phyloP scores from a whole-genome alignment of 23 tunicate species.

The Halocynthia aurantium region DNA sequence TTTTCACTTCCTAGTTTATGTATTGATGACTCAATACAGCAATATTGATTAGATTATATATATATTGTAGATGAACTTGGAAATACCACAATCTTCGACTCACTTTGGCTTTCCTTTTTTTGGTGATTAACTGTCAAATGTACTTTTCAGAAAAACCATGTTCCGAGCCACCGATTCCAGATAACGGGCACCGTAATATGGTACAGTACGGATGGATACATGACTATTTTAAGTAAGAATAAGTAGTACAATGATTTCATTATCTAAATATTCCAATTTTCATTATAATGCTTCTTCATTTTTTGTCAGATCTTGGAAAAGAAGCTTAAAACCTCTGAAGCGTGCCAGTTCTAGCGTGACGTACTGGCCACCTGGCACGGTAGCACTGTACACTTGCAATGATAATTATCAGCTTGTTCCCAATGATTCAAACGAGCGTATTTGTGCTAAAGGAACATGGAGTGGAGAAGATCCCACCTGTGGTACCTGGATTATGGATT shows the following conservation, averaged over 20 bases:
- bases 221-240: too few relatives aligned
- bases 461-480: neutral
- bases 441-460: conserved; percentile 19
- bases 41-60: too few relatives aligned
- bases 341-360: neutral
- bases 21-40: too few relatives aligned
- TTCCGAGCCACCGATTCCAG: too few relatives aligned
- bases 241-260: neutral
- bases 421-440: neutral
- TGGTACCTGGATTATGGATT: neutral
- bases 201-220: too few relatives aligned
- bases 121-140: too few relatives aligned
- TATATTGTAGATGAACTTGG: too few relatives aligned
- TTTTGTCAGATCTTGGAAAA: neutral
- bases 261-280: neutral
- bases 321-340: conserved; percentile 5
- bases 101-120: too few relatives aligned
- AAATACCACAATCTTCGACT: too few relatives aligned
- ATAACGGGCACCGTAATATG: too few relatives aligned
- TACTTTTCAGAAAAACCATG: too few relatives aligned
- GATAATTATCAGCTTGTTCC: conserved; percentile 15
- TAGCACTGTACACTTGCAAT: conserved; percentile 17
- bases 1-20: too few relatives aligned
- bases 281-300: neutral
- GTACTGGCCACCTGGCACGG: conserved; percentile 20